Evolutionary conservation across 2,888 invertebrate species (phyloP).

Genomic region (Cylindroiulus punctatus): DNA sequence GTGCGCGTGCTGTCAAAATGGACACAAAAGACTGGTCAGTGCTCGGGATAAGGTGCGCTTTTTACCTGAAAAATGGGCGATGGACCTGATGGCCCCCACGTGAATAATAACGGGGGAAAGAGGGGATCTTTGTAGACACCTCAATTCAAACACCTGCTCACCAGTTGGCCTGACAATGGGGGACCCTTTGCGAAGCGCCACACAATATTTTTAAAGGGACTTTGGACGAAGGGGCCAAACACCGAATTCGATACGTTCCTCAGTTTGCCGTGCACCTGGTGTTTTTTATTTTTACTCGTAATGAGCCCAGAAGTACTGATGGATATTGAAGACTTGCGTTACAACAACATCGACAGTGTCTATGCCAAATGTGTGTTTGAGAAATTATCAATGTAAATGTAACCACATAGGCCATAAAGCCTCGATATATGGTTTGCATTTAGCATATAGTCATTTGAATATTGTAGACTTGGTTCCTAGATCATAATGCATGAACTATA

Average conservation of each 20-base stretch:
- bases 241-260: conserved; percentile 25
- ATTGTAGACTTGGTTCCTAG: no score
- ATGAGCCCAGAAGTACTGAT: not conserved
- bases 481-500: no score
- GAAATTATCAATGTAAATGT: no score
- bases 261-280: not conserved
- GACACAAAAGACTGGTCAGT: conserved; percentile 18
- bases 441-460: no score
- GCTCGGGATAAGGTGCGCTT: not conserved
- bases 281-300: not conserved
- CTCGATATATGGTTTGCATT: no score
- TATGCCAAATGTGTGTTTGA: no score
- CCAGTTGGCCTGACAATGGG: conserved; percentile 42
- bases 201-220: conserved; percentile 21
- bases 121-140: conserved; percentile 7
- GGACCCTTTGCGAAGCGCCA: not conserved
- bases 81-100: conserved; percentile 15
- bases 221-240: conserved; percentile 5
- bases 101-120: conserved; percentile 8
- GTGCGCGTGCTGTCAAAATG: conserved; percentile 5
- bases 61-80: not conserved
- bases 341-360: no score
- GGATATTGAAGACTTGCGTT: no score
- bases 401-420: no score
- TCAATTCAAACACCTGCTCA: conserved; percentile 43